Evolutionary conservation across 1,140 invertebrate genomes (phyloP).

Genomic region (Tetragonula clypearis): DNA sequence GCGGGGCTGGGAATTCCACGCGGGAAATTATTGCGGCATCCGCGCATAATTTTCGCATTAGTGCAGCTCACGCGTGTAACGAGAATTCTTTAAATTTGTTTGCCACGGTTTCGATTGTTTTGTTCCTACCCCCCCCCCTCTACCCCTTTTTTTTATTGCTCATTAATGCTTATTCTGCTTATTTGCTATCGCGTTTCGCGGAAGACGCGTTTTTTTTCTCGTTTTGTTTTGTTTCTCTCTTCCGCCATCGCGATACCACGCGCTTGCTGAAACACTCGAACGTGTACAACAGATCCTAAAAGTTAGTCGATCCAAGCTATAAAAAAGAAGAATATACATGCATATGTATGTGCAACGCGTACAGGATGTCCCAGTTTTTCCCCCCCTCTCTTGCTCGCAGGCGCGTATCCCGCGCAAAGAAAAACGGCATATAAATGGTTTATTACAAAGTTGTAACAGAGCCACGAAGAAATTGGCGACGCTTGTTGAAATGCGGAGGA

Average conservation of each 20-base stretch:
- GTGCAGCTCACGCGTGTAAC: slow-evolving; percentile 23
- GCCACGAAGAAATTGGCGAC: too few relatives aligned
- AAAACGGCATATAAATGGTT: not conserved
- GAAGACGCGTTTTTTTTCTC: not conserved
- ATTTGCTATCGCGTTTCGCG: not conserved
- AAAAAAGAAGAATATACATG: not conserved
- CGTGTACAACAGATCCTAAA: not conserved
- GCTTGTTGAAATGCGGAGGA: too few relatives aligned
- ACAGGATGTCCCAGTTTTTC: not conserved
- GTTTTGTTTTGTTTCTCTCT: too few relatives aligned
- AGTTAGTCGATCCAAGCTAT: not conserved
- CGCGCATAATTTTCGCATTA: slow-evolving; percentile 38
- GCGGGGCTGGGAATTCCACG: slow-evolving; percentile 17
- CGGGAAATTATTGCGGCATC: slow-evolving; percentile 22
- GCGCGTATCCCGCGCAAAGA: not conserved
- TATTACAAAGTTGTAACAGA: too few relatives aligned
- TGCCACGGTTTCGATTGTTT: not conserved
- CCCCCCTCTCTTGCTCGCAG: too few relatives aligned
- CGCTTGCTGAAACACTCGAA: not conserved
- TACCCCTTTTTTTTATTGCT: not conserved
- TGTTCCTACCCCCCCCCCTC: too few relatives aligned
- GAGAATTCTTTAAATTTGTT: slow-evolving; percentile 20
- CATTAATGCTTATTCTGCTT: not conserved
- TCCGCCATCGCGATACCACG: too few relatives aligned
- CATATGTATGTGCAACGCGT: not conserved